Evolutionary conservation across 2,797 vertebrate species (phyloP).

Genomic region (Anguilla marmorata): DNA sequence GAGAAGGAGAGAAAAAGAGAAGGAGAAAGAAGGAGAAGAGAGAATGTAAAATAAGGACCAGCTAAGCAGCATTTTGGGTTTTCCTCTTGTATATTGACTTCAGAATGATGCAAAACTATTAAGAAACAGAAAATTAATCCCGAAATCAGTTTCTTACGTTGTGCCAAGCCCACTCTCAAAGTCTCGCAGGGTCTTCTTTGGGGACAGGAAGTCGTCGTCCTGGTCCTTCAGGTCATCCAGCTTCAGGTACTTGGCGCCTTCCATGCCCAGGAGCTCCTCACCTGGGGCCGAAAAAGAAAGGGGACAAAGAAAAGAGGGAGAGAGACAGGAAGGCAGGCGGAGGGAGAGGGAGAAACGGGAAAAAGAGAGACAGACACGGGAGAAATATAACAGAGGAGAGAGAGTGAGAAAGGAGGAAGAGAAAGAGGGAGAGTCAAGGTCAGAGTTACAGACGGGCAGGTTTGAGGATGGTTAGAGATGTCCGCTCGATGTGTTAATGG

Average conservation of each 20-base stretch:
- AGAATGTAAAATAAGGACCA: not conserved
- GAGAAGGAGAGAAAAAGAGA: not conserved
- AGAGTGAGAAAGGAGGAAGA: slow-evolving; percentile 10
- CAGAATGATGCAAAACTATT: not conserved
- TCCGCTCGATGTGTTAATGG: not conserved
- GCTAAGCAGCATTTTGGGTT: not conserved
- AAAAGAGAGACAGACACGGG: not conserved
- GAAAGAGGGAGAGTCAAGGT: not conserved
- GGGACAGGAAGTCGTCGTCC: slow-evolving; percentile 84
- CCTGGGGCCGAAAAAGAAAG: slow-evolving; percentile 65
- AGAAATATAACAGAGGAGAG: not conserved
- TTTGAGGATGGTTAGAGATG: not conserved
- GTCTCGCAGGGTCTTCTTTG: slow-evolving; percentile 82
- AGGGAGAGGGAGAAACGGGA: not conserved
- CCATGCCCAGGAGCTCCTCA: slow-evolving; percentile 82
- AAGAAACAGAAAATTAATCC: not conserved
- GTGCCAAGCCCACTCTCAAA: slow-evolving; percentile 86
- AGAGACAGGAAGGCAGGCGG: not conserved
- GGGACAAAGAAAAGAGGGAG: slow-evolving; percentile 36
- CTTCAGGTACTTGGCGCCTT: slow-evolving; percentile 79
- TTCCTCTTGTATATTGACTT: not conserved
- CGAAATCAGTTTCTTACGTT: slow-evolving; percentile 72
- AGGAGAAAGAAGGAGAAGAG: not conserved
- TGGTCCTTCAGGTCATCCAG: slow-evolving; percentile 83
- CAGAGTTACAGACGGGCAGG: not conserved